These are phyloP conservation scores for Lutra lutra DNA, from an alignment of 2,797 vertebrate genomes.

Conservation along the genomic window DNA sequence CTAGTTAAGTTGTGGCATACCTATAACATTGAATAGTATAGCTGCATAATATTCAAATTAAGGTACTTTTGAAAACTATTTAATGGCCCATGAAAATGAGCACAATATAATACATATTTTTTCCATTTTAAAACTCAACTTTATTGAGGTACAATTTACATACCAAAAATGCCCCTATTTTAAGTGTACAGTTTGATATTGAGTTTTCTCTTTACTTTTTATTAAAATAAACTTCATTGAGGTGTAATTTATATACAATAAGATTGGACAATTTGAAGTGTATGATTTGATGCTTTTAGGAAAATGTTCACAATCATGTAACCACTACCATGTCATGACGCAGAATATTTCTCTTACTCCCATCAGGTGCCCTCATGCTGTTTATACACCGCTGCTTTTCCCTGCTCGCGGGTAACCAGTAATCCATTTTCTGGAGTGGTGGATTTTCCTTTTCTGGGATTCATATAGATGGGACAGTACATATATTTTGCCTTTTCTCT, in stretches of 20 bases:
- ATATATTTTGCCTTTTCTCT: not conserved
- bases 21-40: not conserved
- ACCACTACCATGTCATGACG: not conserved
- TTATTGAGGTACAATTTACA: slow-evolving; percentile 14
- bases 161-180: not conserved
- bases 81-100: slow-evolving; percentile 36
- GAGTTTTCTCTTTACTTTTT: not conserved
- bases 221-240: not conserved
- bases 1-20: not conserved
- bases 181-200: not conserved
- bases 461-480: not conserved
- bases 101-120: not conserved
- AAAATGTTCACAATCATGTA: not conserved
- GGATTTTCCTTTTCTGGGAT: not conserved
- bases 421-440: not conserved
- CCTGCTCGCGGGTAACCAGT: not conserved
- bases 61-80: slow-evolving; percentile 19
- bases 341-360: not conserved
- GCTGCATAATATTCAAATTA: slow-evolving; percentile 8
- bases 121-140: slow-evolving; percentile 20
- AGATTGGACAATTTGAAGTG: not conserved
- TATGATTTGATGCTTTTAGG: not conserved
- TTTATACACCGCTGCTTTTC: not conserved
- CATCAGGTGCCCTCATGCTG: not conserved
- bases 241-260: not conserved